These are phyloP conservation scores for Drosophila maculinotata DNA, from an alignment of 2,888 invertebrate genomes.

Conservation along the genomic window DNA sequence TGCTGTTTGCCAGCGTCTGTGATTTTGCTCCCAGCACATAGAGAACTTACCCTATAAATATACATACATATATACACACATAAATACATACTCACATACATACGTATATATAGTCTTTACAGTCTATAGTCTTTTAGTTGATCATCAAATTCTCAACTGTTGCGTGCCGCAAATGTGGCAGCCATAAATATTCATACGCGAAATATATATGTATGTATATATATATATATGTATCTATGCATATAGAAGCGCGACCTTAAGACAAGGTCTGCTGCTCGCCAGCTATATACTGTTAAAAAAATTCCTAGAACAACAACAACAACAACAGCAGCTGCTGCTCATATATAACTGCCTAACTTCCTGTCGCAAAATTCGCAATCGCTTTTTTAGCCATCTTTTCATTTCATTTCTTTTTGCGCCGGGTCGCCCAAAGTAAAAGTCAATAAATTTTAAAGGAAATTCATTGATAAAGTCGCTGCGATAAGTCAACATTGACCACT, in stretches of 20 bases:
- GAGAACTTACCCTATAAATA: constrained; percentile 34
- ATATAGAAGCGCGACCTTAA: constrained; percentile 49
- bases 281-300: constrained; percentile 8
- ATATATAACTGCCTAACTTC: constrained; percentile 52
- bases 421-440: constrained; percentile 66
- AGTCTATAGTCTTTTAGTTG: constrained; percentile 19
- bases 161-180: constrained; percentile 47
- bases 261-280: constrained; percentile 57
- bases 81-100: constrained; percentile 13
- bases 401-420: constrained; percentile 41
- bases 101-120: not conserved
- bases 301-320: constrained; percentile 46
- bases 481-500: constrained; percentile 61
- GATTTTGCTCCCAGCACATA: constrained; percentile 47
- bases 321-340: constrained; percentile 26
- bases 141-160: constrained; percentile 17
- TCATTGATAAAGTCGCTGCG: constrained; percentile 70
- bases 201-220: not conserved
- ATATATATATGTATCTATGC: not conserved
- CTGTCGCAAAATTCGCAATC: constrained; percentile 47
- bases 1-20: constrained; percentile 54
- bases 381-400: constrained; percentile 42
- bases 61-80: too few relatives aligned
- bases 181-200: constrained; percentile 53
- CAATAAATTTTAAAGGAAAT: constrained; percentile 76